phyloP scores from a whole-genome alignment of 2,888 invertebrate genomes.

The Chouioia cunea region DNA sequence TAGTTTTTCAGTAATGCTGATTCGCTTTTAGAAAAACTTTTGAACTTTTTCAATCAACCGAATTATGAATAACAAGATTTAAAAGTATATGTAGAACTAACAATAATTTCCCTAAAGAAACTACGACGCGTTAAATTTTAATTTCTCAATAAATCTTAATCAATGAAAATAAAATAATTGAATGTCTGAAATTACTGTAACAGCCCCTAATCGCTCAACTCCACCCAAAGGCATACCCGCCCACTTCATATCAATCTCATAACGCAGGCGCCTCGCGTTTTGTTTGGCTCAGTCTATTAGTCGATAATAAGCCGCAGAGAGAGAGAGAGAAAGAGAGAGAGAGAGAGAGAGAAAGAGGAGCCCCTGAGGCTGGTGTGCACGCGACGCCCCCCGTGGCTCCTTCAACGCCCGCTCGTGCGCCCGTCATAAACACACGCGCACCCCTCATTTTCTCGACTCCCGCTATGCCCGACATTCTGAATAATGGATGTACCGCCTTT shows the following conservation, averaged over 20 bases:
- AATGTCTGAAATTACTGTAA: too few relatives aligned
- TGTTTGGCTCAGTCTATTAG: conserved; percentile 39
- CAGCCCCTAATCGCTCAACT: too few relatives aligned
- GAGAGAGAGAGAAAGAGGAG: conserved; percentile 62
- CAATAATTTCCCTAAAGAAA: too few relatives aligned
- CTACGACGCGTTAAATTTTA: too few relatives aligned
- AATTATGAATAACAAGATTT: too few relatives aligned
- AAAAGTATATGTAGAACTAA: too few relatives aligned
- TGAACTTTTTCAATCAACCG: too few relatives aligned
- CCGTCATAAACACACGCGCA: conserved; percentile 40
- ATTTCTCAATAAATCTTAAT: too few relatives aligned
- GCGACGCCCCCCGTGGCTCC: not conserved
- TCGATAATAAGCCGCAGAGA: conserved; percentile 56
- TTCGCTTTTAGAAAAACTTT: too few relatives aligned
- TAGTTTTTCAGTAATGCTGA: not conserved
- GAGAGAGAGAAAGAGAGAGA: conserved; percentile 63
- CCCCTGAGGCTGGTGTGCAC: conserved; percentile 54
- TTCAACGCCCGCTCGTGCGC: conserved; percentile 36
- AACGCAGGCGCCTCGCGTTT: conserved; percentile 30
- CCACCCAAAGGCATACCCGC: not conserved
- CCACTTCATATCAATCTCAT: conserved; percentile 22
- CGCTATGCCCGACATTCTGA: conserved; percentile 10
- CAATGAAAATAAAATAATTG: too few relatives aligned
- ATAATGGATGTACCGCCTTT: conserved; percentile 12
- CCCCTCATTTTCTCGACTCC: conserved; percentile 6